phyloP scores from a whole-genome alignment of 2,113 vertebrate genomes.

The Alligator sinensis region DNA sequence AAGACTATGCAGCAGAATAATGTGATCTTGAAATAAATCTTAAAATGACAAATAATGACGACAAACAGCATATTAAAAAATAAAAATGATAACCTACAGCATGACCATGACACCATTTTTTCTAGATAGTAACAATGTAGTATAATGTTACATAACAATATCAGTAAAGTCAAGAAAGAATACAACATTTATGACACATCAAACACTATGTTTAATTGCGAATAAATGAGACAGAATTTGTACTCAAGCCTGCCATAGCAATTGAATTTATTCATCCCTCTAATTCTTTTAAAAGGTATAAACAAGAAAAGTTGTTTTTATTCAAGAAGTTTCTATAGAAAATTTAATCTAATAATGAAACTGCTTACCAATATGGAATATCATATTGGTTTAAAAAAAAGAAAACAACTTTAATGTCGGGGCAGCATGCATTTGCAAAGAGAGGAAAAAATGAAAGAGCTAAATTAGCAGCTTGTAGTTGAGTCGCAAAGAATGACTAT shows the following conservation, averaged over 20 bases:
- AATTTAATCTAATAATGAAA: not conserved
- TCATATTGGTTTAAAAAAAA: not conserved
- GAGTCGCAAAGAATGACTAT: not conserved
- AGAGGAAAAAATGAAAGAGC: not conserved
- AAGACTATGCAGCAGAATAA: slow-evolving; percentile 14
- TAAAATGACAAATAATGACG: not conserved
- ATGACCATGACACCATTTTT: not conserved
- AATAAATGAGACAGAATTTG: not conserved
- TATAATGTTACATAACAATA: not conserved
- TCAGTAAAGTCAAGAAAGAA: not conserved
- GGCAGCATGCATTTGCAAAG: not conserved
- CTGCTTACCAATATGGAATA: not conserved
- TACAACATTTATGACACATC: rapidly evolving
- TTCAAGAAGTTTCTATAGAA: too few species aligned
- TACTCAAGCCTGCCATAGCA: not conserved
- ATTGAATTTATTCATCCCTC: not conserved
- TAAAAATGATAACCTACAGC: not conserved
- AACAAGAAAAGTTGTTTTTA: too few species aligned
- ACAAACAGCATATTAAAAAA: slow-evolving; percentile 2
- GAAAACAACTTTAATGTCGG: not conserved
- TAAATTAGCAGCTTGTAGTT: not conserved
- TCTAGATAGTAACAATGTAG: not conserved
- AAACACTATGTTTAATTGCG: not conserved
- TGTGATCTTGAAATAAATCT: slow-evolving; percentile 22
- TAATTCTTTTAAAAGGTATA: too few species aligned